A percentile compares a stretch with the other conserved stretches of the same genome.
phyloP scores from a whole-genome alignment of 2,113 vertebrate species.

The Carollia perspicillata region DNA sequence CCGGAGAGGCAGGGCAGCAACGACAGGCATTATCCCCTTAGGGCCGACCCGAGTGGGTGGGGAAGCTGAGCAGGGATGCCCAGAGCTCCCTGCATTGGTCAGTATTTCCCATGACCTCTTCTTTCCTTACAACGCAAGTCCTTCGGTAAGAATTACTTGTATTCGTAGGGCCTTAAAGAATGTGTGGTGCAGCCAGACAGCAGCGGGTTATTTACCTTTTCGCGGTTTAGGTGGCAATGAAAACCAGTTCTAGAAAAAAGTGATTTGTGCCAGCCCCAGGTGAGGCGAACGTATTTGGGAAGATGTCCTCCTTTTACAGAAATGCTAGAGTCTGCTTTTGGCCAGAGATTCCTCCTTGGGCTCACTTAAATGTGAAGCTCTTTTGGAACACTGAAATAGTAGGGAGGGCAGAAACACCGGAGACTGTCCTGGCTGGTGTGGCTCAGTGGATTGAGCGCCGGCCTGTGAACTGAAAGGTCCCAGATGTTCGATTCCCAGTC shows the following conservation, averaged over 20 bases:
- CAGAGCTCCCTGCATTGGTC: accelerated
- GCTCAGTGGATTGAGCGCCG: neutral
- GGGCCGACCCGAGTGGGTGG: neutral
- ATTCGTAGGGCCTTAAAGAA: neutral
- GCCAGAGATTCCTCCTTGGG: neutral
- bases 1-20: neutral
- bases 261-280: neutral
- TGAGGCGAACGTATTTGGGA: neutral
- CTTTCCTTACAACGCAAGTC: neutral
- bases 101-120: neutral
- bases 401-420: no score
- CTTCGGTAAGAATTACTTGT: neutral
- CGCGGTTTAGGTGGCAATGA: neutral
- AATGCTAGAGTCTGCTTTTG: neutral
- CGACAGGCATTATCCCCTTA: neutral
- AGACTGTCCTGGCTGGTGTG: neutral
- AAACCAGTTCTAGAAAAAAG: neutral
- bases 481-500: no score
- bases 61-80: neutral
- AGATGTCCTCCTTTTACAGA: neutral
- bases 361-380: neutral
- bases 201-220: neutral
- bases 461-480: no score
- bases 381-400: neutral
- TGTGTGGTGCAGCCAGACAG: neutral